Base-by-base conservation (phyloP, 2,113 vertebrate genomes). In the Phoenicopterus ruber region DNA sequence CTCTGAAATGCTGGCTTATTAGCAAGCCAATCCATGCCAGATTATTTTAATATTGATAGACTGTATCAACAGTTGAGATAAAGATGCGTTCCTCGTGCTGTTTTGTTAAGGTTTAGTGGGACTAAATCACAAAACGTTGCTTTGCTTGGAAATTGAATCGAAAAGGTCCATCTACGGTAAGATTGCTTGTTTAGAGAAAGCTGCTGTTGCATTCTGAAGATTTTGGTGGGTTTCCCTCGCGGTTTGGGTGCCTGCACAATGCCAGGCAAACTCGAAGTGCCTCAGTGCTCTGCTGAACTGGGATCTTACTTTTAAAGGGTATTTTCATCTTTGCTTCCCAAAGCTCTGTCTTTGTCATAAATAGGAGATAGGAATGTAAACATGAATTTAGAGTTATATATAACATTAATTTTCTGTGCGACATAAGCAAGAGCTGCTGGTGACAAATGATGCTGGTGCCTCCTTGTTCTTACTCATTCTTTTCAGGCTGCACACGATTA, bases 41-140 rank as follows among this genome's bases (percentile, higher is more conserved):
- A 95, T 95, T 93, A 94, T 95, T 97, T 96, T 94, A 82, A 96
- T 97, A 95, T 89, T 94, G 94, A 95, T 90, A 80, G 82, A 24
- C 74, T 7, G 6, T 80, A 57, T 77, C 84, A 95, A 74, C 86
- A 63, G 50, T 28, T 88, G 87, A 88, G 90, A 84, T 93, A 58
- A 88, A 89, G 83, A 91, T 82, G 88, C 7, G 0, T 91, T 94
- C 62, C 58, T 91, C 0, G 5, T 91, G 81, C 78, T 87, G 50
- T 91, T 97, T 89, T 95, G 89, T 93, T 94, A 89, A 79, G 91
- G 81, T 94, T 95, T 93, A 94, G 93, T 94, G 82, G 47, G 71
- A 94, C 89, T 96, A 82, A 94, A 95, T 93, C 86, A 94, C 73
- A 95, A 86, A 94, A 91, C 82, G 88, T 83, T 82, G 74, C 78